phyloP scores from a whole-genome alignment of 2,888 invertebrate species.

The Yponomeuta cagnagella region DNA sequence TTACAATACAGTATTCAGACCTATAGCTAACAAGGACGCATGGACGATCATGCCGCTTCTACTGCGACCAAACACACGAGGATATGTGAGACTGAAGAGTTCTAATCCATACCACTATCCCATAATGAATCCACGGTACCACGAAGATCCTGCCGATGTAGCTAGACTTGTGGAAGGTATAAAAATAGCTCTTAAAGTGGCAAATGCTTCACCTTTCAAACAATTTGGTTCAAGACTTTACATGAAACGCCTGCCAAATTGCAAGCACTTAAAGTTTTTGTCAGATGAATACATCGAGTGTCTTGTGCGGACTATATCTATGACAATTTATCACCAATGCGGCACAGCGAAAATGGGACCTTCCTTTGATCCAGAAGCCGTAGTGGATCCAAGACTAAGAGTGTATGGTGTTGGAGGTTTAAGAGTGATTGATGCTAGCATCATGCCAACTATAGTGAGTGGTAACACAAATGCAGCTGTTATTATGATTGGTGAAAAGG shows the following conservation, averaged over 20 bases:
- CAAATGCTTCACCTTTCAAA: constrained; percentile 84
- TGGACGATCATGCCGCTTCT: constrained; percentile 93
- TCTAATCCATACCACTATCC: constrained; percentile 92
- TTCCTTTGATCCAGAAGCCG: constrained; percentile 83
- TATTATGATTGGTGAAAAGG: constrained; percentile 95
- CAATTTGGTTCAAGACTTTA: constrained; percentile 87
- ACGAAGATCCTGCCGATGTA: constrained; percentile 86
- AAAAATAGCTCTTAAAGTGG: constrained; percentile 83
- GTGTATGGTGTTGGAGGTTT: constrained; percentile 87
- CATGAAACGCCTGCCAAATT: constrained; percentile 85
- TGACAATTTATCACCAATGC: constrained; percentile 93
- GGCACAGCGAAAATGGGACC: constrained; percentile 95
- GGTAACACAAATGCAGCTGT: constrained; percentile 94
- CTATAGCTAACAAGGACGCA: constrained; percentile 85
- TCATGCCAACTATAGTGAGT: constrained; percentile 92
- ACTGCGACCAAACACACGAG: constrained; percentile 85
- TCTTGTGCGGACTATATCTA: constrained; percentile 88
- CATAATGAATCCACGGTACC: constrained; percentile 93
- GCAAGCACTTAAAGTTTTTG: constrained; percentile 81
- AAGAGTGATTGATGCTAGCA: constrained; percentile 89
- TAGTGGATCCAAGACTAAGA: constrained; percentile 86
- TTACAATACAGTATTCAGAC: constrained; percentile 86
- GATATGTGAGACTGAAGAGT: constrained; percentile 83
- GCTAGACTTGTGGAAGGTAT: constrained; percentile 89
- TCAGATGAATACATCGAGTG: constrained; percentile 92